These are phyloP conservation scores for Solen grandis DNA, from an alignment of 1,140 invertebrate genomes.

Conservation along the genomic window DNA sequence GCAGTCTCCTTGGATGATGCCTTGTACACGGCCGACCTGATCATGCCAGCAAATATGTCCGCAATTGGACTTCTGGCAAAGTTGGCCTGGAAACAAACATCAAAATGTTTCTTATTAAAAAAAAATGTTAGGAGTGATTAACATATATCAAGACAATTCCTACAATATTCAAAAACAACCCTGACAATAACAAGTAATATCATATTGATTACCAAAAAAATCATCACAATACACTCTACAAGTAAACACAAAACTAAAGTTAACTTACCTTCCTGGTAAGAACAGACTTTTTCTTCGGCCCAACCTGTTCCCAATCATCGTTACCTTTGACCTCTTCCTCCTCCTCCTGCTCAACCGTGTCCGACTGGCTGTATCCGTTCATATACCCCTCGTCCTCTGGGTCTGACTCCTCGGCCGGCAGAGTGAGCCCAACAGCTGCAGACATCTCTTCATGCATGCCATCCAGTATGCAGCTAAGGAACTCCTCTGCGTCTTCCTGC, in stretches of 20 bases:
- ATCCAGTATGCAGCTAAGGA: slow-evolving; percentile 94
- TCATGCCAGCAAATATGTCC: slow-evolving; percentile 94
- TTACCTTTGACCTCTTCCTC: slow-evolving; percentile 70
- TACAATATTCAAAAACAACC: too few relatives aligned
- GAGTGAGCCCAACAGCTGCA: slow-evolving; percentile 80
- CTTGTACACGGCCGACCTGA: slow-evolving; percentile 89
- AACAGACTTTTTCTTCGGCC: slow-evolving; percentile 91
- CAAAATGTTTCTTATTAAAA: too few relatives aligned
- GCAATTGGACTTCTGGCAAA: slow-evolving; percentile 93
- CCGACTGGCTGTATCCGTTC: slow-evolving; percentile 57
- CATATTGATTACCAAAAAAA: too few relatives aligned
- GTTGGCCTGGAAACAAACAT: slow-evolving; percentile 82
- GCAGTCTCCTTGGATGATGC: slow-evolving; percentile 87
- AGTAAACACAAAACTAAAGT: too few relatives aligned
- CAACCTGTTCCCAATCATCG: slow-evolving; percentile 87
- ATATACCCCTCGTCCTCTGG: slow-evolving; percentile 25
- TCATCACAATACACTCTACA: too few relatives aligned
- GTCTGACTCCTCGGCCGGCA: not conserved
- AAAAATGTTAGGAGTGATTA: too few relatives aligned
- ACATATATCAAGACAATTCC: too few relatives aligned
- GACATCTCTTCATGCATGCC: slow-evolving; percentile 98
- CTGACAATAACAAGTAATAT: too few relatives aligned
- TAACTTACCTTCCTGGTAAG: slow-evolving; percentile 87
- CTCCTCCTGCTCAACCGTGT: slow-evolving; percentile 76
- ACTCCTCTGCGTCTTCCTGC: slow-evolving; percentile 97